phyloP scores from a whole-genome alignment of 2,797 vertebrate species.

The Meriones psammophilus region DNA sequence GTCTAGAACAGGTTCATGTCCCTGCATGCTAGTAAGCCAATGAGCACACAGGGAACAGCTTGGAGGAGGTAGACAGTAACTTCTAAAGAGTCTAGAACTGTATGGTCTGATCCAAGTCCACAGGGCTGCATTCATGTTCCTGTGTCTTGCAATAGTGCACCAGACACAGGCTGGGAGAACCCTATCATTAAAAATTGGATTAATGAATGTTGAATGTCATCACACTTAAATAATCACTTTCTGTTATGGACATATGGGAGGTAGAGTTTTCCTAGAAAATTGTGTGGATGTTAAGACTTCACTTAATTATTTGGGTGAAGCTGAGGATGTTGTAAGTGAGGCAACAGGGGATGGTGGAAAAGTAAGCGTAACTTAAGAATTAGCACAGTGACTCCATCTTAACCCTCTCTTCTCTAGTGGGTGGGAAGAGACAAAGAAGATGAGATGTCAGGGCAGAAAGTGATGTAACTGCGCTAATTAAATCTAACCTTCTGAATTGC shows the following conservation, averaged over 20 bases:
- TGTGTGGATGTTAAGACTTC: not conserved
- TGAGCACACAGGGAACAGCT: not conserved
- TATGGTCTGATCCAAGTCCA: not conserved
- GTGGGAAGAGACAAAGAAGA: not conserved
- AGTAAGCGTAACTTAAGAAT: not conserved
- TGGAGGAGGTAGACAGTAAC: not conserved
- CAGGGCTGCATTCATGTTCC: not conserved
- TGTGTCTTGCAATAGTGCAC: not conserved
- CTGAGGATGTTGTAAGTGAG: not conserved
- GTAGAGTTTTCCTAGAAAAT: not conserved
- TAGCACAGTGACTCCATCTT: not conserved
- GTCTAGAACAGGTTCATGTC: not conserved
- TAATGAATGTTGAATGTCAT: not conserved
- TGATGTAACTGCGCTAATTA: not conserved
- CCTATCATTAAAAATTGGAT: not conserved
- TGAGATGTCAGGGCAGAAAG: not conserved
- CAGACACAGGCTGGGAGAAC: not conserved
- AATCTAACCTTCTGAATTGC: not conserved
- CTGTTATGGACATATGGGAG: not conserved
- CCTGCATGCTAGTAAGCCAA: not conserved
- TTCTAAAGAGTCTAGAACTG: not conserved
- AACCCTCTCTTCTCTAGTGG: not conserved
- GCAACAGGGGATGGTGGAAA: not conserved
- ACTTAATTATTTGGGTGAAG: not conserved
- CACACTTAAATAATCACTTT: not conserved